Base-by-base conservation (phyloP, 2,888 invertebrate genomes). In the Xylota sylvarum region DNA sequence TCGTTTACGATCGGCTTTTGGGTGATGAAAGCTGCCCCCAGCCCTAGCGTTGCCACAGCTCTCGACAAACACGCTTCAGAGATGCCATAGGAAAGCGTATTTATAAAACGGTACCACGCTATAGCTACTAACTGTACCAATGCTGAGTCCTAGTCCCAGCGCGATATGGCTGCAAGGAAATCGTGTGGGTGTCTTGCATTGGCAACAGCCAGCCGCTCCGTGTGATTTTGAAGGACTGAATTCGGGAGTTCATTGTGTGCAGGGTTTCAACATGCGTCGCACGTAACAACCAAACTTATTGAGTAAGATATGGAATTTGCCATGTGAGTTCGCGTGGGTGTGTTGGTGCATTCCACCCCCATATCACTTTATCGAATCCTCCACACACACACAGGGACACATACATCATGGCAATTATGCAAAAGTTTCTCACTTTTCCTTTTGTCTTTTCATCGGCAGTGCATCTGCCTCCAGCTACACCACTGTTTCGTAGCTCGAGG, bases 251-350 rank as follows among this genome's bases (percentile, higher is more conserved):
- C 46, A 58, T 37, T 19, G 14, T n/a, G 30, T 12, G 55, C 23
- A 2, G 60, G 23, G 5, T 27, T 50, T 58, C 10, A 30, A 17
- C 32, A 55, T 73, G 55, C 46, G 60, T 55, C 55, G 7, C 83
- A 82, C 70, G 65, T 65, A 65, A 48, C 58, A 46, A 32, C 37
- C 19, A 27, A 40, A 65, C 40, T 73, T 80, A 72, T 72, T 72
- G 72, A 72, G 62, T 62, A 64, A 64, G 19, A 19, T 55, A 55
- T 70, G 30, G 50, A 7, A 7, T 17, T 37, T 5, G 32, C 32
- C 32, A 32, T 14, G 32, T 9, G 40, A 12, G 17, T 32, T 6
- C 4, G 58, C 4, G 32, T 23, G 23, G 9, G 43, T 72, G 40
- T 10, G 37, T 12, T 32, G 14, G 30, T 65, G 35, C 17, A 50